Conservation (phyloP, 2,113 vertebrate genomes). For the Pachycephala philippinensis region DNA sequence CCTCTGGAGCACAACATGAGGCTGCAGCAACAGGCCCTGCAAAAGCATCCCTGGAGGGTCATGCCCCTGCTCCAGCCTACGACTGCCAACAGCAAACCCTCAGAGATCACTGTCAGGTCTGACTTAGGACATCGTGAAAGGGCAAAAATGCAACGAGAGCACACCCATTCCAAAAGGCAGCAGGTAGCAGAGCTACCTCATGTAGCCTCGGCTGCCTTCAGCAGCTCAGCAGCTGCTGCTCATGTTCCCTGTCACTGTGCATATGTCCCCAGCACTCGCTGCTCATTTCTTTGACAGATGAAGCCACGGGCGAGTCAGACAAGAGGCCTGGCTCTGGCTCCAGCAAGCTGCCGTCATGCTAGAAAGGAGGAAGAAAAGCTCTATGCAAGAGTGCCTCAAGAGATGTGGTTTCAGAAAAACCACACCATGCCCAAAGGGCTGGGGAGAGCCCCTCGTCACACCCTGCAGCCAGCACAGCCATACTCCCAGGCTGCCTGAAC, state of each 20-base stretch:
- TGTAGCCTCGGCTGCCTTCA: neutral
- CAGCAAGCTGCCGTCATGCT: neutral
- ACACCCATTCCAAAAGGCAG: neutral
- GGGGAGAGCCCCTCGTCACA: neutral
- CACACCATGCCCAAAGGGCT: neutral
- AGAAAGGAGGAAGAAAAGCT: neutral
- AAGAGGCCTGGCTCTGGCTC: neutral
- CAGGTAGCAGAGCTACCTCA: neutral
- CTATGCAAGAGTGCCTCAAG: neutral
- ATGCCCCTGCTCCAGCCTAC: neutral
- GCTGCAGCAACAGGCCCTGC: neutral
- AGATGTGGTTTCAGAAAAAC: neutral
- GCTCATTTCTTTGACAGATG: constrained; percentile 5
- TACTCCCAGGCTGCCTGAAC: neutral
- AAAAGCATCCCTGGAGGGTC: neutral
- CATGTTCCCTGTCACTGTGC: neutral
- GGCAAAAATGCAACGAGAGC: neutral
- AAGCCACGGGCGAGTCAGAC: neutral
- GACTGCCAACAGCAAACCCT: neutral
- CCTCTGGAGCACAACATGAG: accelerated
- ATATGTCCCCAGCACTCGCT: neutral
- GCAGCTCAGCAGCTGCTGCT: neutral
- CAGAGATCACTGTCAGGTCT: neutral
- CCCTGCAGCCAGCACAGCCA: neutral
- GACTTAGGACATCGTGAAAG: neutral